Evolutionary conservation across 2,888 invertebrate genomes (phyloP), one percentile per base, ranked within the genome.

Genomic region (Erpobdella octoculata): DNA sequence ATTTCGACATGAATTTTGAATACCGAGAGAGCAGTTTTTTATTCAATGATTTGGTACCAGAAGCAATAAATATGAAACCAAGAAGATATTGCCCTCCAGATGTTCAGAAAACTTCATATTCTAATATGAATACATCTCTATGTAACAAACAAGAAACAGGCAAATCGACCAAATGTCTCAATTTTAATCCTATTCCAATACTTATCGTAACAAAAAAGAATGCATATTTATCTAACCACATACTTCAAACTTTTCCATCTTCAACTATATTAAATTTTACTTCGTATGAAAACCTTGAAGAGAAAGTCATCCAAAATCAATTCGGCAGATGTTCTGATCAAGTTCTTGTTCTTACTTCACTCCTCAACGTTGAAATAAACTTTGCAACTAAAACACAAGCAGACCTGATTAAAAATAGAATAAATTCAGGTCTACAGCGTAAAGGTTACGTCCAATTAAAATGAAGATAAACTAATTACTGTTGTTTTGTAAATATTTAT

Each of bases 1-100:
- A n/a, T n/a, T n/a, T n/a, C n/a, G n/a, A n/a, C n/a, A n/a, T n/a
- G n/a, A n/a, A n/a, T n/a, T n/a, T n/a, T n/a, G n/a, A 53, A 25
- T 53, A 53, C 21, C 21, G 53, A 28, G 53, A 53, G 21, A 53
- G 53, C 53, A 53, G 53, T 53, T 53, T 53, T 28, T 53, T 53
- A 9, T 53, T n/a, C 21, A 53, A 28, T 28, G 53, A 53, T 53
- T 53, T 53, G 9, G 53, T 53, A 6, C 53, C 53, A 21, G 9
- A 15, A 21, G 21, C 53, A 5, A 53, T 53, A 6, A 53, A 28
- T 9, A 53, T 53, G 53, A 53, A n/a, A 15, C 53, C 53, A 8
- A 53, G 28, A 18, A 53, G 2, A 53, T 53, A 28, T 28, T 53
- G 21, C 4, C 21, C 9, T 18, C 8, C 8, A 12, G 21, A 3